Percentiles rank a stretch among this genome's conserved stretches.
Evolutionary conservation across 2,113 vertebrate species (phyloP).

Genomic region (Brachypodius melanocephalos): DNA sequence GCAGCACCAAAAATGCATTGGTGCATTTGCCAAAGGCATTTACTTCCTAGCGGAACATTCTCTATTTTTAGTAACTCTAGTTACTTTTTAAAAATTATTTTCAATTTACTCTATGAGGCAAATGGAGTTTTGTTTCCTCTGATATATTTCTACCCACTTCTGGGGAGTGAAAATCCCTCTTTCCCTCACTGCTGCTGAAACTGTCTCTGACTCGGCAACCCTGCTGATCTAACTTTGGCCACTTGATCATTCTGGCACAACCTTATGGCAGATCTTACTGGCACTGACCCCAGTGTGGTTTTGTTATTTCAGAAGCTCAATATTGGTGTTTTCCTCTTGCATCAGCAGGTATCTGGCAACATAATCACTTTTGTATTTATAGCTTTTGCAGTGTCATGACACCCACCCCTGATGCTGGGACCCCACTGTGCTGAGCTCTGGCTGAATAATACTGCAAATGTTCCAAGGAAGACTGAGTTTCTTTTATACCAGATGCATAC

Average conservation of each 20-base stretch:
- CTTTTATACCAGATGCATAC: background rate
- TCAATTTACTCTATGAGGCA: background rate
- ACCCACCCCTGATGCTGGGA: background rate
- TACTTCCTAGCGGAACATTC: background rate
- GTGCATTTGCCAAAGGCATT: background rate
- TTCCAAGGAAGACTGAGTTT: background rate
- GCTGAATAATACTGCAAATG: background rate
- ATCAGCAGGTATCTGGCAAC: constrained; percentile 12
- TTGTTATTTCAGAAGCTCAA: background rate
- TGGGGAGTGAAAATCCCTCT: background rate
- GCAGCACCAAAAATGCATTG: background rate
- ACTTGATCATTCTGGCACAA: background rate
- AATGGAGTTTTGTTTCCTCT: background rate
- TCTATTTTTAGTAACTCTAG: background rate
- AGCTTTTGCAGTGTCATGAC: background rate
- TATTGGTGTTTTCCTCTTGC: background rate
- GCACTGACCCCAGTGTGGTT: background rate
- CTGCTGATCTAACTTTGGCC: background rate
- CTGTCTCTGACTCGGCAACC: background rate
- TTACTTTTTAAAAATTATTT: background rate
- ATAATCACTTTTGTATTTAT: background rate
- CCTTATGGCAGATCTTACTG: background rate
- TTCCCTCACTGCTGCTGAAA: background rate
- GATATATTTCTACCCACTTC: background rate
- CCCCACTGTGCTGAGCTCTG: background rate